phyloP scores from a whole-genome alignment of 2,113 vertebrate species.

The Oncorhynchus mykiss region DNA sequence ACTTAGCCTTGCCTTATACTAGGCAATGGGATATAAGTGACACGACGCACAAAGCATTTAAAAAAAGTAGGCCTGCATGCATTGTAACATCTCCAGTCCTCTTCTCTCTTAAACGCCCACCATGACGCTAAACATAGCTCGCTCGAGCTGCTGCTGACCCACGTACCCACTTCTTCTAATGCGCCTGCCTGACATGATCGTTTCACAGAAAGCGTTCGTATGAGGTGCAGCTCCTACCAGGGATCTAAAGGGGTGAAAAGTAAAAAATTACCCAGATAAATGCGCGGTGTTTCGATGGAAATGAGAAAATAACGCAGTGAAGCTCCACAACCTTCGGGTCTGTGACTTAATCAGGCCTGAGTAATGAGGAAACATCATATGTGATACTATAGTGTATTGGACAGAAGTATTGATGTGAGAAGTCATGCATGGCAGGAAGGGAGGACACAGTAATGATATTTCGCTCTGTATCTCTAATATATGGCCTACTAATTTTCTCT shows the following conservation, averaged over 20 bases:
- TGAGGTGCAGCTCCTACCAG: not conserved
- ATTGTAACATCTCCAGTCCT: constrained; percentile 20
- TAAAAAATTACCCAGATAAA: not conserved
- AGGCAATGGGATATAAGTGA: not conserved
- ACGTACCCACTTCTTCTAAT: constrained; percentile 30
- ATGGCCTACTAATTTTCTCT: not conserved
- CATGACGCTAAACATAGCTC: constrained; percentile 48
- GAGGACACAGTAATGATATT: not conserved
- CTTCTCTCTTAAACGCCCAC: constrained; percentile 48
- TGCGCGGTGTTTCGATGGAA: not conserved
- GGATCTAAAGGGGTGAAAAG: constrained; percentile 18
- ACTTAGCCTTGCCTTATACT: not conserved
- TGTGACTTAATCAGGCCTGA: not conserved
- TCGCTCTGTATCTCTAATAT: not conserved
- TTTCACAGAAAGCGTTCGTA: not conserved
- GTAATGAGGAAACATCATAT: not conserved
- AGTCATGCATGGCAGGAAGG: too few relatives aligned
- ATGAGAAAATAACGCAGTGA: not conserved
- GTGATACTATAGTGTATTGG: not conserved
- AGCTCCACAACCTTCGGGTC: not conserved
- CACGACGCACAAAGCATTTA: not conserved
- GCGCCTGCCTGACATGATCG: constrained; percentile 14
- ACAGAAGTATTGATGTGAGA: not conserved
- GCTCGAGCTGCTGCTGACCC: constrained; percentile 37
- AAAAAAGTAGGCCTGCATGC: constrained; percentile 9